Evolutionary conservation across 2,888 invertebrate species (phyloP).

Genomic region (Vanessa cardui): DNA sequence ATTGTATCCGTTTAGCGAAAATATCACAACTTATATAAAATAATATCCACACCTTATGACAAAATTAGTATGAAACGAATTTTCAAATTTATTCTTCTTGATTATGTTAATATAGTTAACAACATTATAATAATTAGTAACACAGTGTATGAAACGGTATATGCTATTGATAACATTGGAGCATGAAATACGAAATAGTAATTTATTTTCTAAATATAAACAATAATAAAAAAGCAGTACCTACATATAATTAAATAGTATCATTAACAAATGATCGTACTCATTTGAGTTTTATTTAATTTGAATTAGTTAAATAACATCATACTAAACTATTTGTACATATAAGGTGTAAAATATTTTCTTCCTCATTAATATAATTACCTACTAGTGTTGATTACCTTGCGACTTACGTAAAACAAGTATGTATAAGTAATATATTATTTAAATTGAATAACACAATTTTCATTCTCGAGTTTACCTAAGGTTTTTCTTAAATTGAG

Average conservation of each 20-base stretch:
- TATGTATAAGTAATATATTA: constrained; percentile 8
- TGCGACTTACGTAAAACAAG: constrained; percentile 27
- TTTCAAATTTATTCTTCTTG: no score
- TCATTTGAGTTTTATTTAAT: background rate
- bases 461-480: background rate
- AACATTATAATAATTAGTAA: no score
- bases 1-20: background rate
- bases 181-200: no score
- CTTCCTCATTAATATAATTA: constrained; percentile 23
- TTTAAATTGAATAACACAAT: background rate
- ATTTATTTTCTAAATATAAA: no score
- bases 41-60: background rate
- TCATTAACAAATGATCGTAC: background rate
- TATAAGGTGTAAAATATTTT: constrained; percentile 8
- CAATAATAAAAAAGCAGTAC: no score
- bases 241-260: background rate
- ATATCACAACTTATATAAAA: background rate
- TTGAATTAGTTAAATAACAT: background rate
- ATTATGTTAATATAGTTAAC: no score
- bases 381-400: constrained; percentile 28
- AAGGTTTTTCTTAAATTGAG: no score
- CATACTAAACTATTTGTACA: constrained; percentile 11
- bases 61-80: no score
- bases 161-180: no score
- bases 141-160: no score